Conservation (phyloP, 2,888 invertebrate genomes). For the Rhodophaea formosa region DNA sequence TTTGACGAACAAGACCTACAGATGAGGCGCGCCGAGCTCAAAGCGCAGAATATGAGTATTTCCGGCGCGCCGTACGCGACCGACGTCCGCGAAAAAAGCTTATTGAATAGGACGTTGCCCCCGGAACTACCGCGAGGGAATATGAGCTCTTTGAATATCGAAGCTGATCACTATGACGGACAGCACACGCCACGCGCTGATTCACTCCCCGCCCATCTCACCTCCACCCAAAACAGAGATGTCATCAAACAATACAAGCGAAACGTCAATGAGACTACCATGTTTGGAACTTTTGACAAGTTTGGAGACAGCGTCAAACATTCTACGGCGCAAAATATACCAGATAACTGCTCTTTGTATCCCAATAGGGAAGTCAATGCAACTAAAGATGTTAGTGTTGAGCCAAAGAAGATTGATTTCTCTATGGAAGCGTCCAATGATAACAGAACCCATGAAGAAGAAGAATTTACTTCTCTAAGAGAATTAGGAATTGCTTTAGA, state of each 20-base stretch:
- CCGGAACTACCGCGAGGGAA: slow-evolving; percentile 58
- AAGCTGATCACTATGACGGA: slow-evolving; percentile 56
- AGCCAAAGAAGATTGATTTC: slow-evolving; percentile 74
- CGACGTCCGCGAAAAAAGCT: slow-evolving; percentile 42
- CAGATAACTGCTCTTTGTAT: slow-evolving; percentile 74
- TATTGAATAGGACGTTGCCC: slow-evolving; percentile 57
- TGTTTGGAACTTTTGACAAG: slow-evolving; percentile 56
- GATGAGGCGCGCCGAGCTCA: slow-evolving; percentile 74
- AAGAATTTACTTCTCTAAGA: slow-evolving; percentile 76
- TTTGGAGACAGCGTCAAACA: slow-evolving; percentile 46
- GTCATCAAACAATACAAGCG: slow-evolving; percentile 56
- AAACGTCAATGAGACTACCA: slow-evolving; percentile 70
- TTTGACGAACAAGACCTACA: slow-evolving; percentile 84
- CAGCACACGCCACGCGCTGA: slow-evolving; percentile 63
- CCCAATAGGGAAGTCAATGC: slow-evolving; percentile 69
- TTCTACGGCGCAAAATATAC: slow-evolving; percentile 55
- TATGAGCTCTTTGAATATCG: slow-evolving; percentile 65
- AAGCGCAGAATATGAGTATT: slow-evolving; percentile 52
- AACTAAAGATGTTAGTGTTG: slow-evolving; percentile 60
- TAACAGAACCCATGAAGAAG: slow-evolving; percentile 57
- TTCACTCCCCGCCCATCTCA: slow-evolving; percentile 64
- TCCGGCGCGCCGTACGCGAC: slow-evolving; percentile 42
- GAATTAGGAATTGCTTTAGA: slow-evolving; percentile 76
- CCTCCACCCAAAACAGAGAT: slow-evolving; percentile 65
- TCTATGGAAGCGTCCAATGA: slow-evolving; percentile 60